phyloP scores from a whole-genome alignment of 1,140 invertebrate species.

The Cecropterus lyciades region DNA sequence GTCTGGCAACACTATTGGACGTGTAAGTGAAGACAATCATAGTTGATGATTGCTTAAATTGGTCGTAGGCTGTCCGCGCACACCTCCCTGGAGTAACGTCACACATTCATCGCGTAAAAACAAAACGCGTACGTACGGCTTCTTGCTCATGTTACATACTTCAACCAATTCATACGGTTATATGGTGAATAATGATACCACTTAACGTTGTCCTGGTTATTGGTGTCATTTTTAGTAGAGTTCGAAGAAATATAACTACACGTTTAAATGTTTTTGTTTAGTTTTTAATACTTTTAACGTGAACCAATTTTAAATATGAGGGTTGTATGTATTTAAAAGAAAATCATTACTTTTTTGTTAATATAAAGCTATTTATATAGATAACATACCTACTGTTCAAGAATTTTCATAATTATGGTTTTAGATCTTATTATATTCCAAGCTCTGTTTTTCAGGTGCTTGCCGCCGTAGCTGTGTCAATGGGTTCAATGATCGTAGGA shows the following conservation, averaged over 20 bases:
- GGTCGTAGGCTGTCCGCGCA: slow-evolving; percentile 60
- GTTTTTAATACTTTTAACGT: neutral
- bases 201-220: slow-evolving; percentile 1
- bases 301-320: too few relatives aligned
- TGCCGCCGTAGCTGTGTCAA: slow-evolving; percentile 92
- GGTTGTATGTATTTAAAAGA: too few relatives aligned
- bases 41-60: slow-evolving; percentile 72
- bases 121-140: slow-evolving; percentile 30
- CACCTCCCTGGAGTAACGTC: slow-evolving; percentile 42
- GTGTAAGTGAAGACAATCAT: slow-evolving; percentile 62
- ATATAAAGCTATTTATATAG: too few relatives aligned
- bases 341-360: too few relatives aligned
- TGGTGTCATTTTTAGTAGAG: neutral
- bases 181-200: slow-evolving; percentile 24
- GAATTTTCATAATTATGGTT: too few relatives aligned
- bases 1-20: neutral
- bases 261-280: slow-evolving; percentile 3
- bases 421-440: neutral
- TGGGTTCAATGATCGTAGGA: slow-evolving; percentile 94
- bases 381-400: too few relatives aligned
- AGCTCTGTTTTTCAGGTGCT: slow-evolving; percentile 87
- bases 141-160: slow-evolving; percentile 26
- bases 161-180: slow-evolving; percentile 28
- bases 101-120: slow-evolving; percentile 21
- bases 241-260: neutral